Base-by-base conservation (phyloP, 2,888 invertebrate genomes). In the Drosophila borborema region DNA sequence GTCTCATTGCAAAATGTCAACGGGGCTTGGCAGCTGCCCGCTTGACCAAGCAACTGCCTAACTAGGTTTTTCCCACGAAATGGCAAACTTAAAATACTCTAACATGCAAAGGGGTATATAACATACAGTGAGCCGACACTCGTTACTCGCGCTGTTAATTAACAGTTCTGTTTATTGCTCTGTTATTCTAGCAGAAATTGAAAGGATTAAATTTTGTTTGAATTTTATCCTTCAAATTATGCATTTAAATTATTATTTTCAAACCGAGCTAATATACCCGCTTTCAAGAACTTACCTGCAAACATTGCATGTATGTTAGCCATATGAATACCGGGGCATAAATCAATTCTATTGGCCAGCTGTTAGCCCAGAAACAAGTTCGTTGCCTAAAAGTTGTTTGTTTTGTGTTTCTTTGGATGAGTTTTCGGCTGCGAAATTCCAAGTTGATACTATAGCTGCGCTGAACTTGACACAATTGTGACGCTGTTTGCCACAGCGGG, bases 381-480 rank as follows among this genome's bases (percentile, higher is more conserved):
- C 70, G 81, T 74, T 74, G 79, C 72, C 64, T 81, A 74, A 81
- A 20, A 23, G 81, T 81, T 72, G 70, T 78, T 78, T 63, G 81
- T 78, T 46, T 75, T 46, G 74, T 20, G 0, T 23, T 10, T 74
- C 76, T 63, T 74, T 46, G 16, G 46, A 46, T 46, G 46, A 28
- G 46, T 23, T 46, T 46, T 46, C 72, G 51, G 60, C 23, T 73
- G 78, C 79, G 62, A 80, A 80, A 74, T 71, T 61, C 65, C 67
- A 79, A 74, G 61, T 62, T 53, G 46, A 70, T 73, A 76, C 76
- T 51, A 62, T 54, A 49, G 51, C 56, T 48, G 49, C 41, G 64
- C n/a, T 70, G 83, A 86, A 78, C 84, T 86, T 85, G 84, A 86
- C 76, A 83, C 76, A 74, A 83, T 80, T 34, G 12, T n/a, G 54